Percentiles rank a stretch among this genome's conserved stretches.
These are phyloP conservation scores for Acronicta aceris DNA, from an alignment of 2,888 invertebrate genomes.

Conservation along the genomic window DNA sequence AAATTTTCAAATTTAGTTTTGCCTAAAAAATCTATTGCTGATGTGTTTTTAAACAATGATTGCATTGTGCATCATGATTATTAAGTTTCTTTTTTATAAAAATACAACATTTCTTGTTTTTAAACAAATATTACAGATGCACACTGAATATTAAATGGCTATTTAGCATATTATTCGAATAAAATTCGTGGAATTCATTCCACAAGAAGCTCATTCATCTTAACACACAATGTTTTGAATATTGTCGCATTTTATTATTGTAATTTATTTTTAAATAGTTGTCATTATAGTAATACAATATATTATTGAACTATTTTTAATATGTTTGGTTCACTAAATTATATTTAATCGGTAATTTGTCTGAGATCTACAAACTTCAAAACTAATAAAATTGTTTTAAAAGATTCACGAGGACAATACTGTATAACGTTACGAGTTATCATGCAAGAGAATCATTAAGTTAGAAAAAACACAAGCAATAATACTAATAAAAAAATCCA, in stretches of 20 bases:
- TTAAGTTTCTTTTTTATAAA: not conserved
- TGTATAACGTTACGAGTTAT: constrained; percentile 11
- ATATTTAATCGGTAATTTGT: constrained; percentile 52
- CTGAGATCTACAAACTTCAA: constrained; percentile 35
- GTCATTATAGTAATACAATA: constrained; percentile 43
- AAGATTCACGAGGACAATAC: constrained; percentile 46
- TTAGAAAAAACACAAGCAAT: not conserved
- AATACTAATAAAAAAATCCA: not conserved
- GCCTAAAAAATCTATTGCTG: too few species aligned
- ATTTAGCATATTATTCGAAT: constrained; percentile 52
- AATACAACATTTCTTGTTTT: not conserved
- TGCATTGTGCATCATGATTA: too few species aligned
- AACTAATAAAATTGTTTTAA: constrained; percentile 47
- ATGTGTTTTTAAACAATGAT: not conserved
- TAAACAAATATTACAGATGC: constrained; percentile 47
- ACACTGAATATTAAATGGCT: constrained; percentile 57
- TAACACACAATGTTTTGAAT: constrained; percentile 58
- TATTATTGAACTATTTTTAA: constrained; percentile 48
- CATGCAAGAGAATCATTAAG: constrained; percentile 1
- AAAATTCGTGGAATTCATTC: constrained; percentile 51
- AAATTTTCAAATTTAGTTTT: too few species aligned
- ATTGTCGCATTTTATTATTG: constrained; percentile 60
- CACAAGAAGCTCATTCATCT: constrained; percentile 55
- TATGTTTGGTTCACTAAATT: constrained; percentile 53
- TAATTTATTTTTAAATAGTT: constrained; percentile 53